Evolutionary conservation across 2,797 vertebrate species (phyloP), one percentile per base, ranked within the genome.

Genomic region (Apogon hyalosoma): DNA sequence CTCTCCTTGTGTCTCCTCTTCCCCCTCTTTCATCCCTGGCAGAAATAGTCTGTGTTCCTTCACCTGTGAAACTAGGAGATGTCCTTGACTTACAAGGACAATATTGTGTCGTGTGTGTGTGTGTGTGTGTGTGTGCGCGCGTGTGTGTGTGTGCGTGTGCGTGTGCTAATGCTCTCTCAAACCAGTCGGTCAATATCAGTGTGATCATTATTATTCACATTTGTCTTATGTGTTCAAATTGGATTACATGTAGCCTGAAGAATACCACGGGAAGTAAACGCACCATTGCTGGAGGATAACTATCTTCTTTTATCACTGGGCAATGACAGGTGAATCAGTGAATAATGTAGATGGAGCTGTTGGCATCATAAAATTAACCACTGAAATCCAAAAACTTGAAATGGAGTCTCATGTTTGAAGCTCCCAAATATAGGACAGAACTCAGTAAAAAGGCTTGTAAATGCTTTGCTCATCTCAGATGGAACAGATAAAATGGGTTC

Each of bases 51-150:
- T 68, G 60, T 75, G 73, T 60, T 84, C 74, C 59, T 70, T 87
- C 82, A 86, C 87, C 80, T 87, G 85, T 86, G 79, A 87, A 88
- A 84, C 70, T 76, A 76, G 68, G 33, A 48, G 63, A 63, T 64
- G 80, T 74, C 89, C 86, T 89, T 89, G 79, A 83, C 63, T 68
- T 47, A 19, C 54, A 84, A 83, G 76, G 78, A 76, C 76, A 62
- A 31, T 36, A 50, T 50, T 38, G 21, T 33, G 53, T 43, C 39
- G 0, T 53, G 13, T 56, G 15, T 47, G 61, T 69, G 50, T 38
- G 62, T 36, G 19, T 54, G 45, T 54, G 24, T 43, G 48, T 53
- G 13, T 56, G 40, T 54, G 15, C 42, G 61, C 64, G 50, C 36
- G 55, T 36, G 19, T 54, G 39, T 54, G 24, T 49, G 55, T 28